A percentile compares a stretch with the other conserved stretches of the same genome.
Evolutionary conservation across 1,140 invertebrate genomes (phyloP).

Genomic region (silkworm (Bombyx mori)): DNA sequence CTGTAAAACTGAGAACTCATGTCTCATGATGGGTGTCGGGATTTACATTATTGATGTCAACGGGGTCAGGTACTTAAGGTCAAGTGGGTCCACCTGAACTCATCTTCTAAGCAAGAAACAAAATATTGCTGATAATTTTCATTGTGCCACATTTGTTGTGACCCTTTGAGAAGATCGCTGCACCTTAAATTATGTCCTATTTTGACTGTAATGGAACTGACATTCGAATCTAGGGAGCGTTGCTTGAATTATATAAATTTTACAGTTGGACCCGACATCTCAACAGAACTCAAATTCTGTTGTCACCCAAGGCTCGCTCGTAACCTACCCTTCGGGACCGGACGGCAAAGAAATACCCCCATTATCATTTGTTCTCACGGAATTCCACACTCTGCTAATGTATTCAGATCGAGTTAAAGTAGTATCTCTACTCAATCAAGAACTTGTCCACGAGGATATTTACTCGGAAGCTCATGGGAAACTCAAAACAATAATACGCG

Average conservation of each 20-base stretch:
- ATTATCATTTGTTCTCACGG: slow-evolving; percentile 86
- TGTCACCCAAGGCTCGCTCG: slow-evolving; percentile 74
- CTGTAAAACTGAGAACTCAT: too few relatives aligned
- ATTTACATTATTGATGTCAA: too few relatives aligned
- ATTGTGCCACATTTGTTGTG: too few relatives aligned
- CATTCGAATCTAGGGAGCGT: too few relatives aligned
- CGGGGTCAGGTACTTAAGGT: too few relatives aligned
- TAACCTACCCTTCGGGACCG: slow-evolving; percentile 70
- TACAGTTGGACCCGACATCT: slow-evolving; percentile 71
- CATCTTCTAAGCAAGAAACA: too few relatives aligned
- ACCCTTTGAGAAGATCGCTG: too few relatives aligned
- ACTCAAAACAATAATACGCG: slow-evolving; percentile 86
- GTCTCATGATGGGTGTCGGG: too few relatives aligned
- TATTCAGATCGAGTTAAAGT: slow-evolving; percentile 88
- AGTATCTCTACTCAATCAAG: slow-evolving; percentile 88
- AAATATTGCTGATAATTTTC: too few relatives aligned
- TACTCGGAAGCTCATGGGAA: slow-evolving; percentile 87
- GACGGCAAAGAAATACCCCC: slow-evolving; percentile 71
- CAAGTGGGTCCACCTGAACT: too few relatives aligned
- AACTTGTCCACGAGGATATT: slow-evolving; percentile 89
- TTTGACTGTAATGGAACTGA: too few relatives aligned
- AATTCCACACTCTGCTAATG: slow-evolving; percentile 91
- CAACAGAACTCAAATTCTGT: slow-evolving; percentile 73
- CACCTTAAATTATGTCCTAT: too few relatives aligned
- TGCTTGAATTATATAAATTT: slow-evolving; percentile 7